A percentile compares a stretch with the other conserved stretches of the same genome.
Conservation (phyloP, 1,140 invertebrate species). For the Lucilia cuprina region DNA sequence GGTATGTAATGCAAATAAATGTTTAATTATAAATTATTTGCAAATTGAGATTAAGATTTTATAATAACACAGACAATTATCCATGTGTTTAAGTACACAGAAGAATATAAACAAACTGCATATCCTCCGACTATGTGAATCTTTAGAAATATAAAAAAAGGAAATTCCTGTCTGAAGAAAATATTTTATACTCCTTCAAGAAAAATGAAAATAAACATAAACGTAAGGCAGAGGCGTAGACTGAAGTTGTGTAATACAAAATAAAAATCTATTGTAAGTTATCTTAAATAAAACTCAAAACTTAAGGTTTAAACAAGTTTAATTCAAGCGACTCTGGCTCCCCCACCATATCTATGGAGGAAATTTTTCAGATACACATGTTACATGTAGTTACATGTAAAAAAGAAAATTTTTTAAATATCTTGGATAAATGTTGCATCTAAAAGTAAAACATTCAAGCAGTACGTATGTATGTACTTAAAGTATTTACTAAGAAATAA, state of each 20-base stretch:
- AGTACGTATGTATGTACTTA: too few species aligned
- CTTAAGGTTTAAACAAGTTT: too few species aligned
- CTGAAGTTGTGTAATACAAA: not conserved
- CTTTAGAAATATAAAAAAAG: not conserved
- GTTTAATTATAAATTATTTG: not conserved
- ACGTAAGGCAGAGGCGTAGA: not conserved
- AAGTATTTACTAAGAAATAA: too few species aligned
- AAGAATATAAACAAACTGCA: not conserved
- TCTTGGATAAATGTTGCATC: not conserved
- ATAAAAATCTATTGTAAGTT: too few species aligned
- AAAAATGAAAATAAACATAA: not conserved
- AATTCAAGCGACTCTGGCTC: not conserved
- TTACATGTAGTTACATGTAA: not conserved
- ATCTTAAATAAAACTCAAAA: too few species aligned
- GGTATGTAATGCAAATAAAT: too few species aligned
- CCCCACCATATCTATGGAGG: not conserved
- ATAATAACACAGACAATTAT: not conserved
- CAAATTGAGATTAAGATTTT: not conserved
- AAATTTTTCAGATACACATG: not conserved
- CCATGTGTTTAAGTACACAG: not conserved
- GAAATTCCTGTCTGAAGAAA: not conserved
- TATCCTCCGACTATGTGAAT: not conserved
- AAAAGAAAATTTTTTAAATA: not conserved
- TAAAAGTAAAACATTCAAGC: not conserved
- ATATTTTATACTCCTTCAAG: not conserved